Base-by-base conservation (phyloP, 2,113 vertebrate species). In the Rhipidura dahli region DNA sequence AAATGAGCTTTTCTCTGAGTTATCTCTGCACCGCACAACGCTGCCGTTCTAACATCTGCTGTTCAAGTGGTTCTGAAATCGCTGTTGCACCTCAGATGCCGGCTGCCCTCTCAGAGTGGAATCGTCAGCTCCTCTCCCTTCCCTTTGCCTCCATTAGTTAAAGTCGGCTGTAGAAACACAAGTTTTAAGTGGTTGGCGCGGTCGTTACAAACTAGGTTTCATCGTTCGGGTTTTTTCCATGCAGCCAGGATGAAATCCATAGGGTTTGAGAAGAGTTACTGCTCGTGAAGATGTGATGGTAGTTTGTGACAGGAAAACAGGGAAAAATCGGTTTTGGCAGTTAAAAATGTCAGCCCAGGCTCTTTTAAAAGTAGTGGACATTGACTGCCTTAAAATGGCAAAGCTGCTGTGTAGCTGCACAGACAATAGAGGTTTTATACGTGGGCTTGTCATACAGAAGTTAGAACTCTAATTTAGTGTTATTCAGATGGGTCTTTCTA, bases 191-290 rank as follows among this genome's bases (percentile, higher is more conserved):
- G 10, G 14, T 9, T 35, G 35, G 11, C 3, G 3, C 22, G 23
- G 22, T 49, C 4, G 8, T 86, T 61, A 7, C 10, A 13, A 31
- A 7, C 4, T 17, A 0, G 21, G 2, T 33, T 27, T 28, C 9
- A 5, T 42, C 1, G 0, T 47, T 88, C 4, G 28, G 1, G 0
- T 2, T 44, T 65, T 24, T 31, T 12, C 17, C 0, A 0, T 2
- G 1, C 5, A 11, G 19, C 14, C 20, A 6, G 15, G 56, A 10
- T 35, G 30, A 89, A 42, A 63, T 84, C 23, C 0, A 17, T 6
- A 21, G 5, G 8, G 13, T 49, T 53, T 42, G n/a, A 44, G 17
- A 21, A 45, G 31, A 61, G 30, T 28, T 65, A 1, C 20, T 35
- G n/a, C 16, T 33, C 1, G 0, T 10, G 11, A 23, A 39, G 26